Conservation (phyloP, 2,113 vertebrate species). For the Mirounga angustirostris region DNA sequence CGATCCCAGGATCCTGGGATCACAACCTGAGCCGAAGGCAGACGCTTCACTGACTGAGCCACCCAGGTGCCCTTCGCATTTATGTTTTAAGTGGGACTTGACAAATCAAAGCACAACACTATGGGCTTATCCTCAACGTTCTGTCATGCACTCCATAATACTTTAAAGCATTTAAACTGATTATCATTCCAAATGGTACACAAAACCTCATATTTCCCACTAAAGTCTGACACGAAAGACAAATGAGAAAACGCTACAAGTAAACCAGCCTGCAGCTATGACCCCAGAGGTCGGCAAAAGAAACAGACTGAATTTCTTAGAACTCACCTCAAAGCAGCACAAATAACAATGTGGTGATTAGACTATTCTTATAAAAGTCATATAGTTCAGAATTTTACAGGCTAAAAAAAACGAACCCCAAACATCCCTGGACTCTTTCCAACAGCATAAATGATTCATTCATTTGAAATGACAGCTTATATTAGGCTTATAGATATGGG, state of each 20-base stretch:
- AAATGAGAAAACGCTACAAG: slow-evolving; percentile 41
- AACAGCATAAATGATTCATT: slow-evolving; percentile 64
- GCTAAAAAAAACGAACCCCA: slow-evolving; percentile 65
- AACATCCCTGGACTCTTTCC: slow-evolving; percentile 67
- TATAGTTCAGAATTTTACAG: slow-evolving; percentile 31
- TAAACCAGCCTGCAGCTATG: neutral
- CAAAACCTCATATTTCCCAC: neutral
- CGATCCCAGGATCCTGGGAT: neutral
- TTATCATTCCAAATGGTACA: neutral
- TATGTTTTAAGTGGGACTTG: neutral
- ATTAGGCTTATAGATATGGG: slow-evolving; percentile 70
- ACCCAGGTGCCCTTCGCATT: no score
- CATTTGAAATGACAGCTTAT: slow-evolving; percentile 69
- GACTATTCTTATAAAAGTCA: slow-evolving; percentile 35
- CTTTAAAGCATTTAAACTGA: neutral
- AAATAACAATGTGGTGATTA: slow-evolving; percentile 41
- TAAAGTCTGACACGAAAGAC: slow-evolving; percentile 29
- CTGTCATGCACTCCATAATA: neutral
- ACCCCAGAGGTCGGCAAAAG: slow-evolving; percentile 35
- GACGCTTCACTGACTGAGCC: no score
- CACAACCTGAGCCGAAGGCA: neutral
- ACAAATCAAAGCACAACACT: neutral
- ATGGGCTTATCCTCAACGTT: rapidly evolving
- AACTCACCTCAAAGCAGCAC: neutral
- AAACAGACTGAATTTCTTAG: slow-evolving; percentile 7